Evolutionary conservation across 2,113 vertebrate species (phyloP), one percentile per base, ranked within the genome.

Genomic region (Oxyura jamaicensis): DNA sequence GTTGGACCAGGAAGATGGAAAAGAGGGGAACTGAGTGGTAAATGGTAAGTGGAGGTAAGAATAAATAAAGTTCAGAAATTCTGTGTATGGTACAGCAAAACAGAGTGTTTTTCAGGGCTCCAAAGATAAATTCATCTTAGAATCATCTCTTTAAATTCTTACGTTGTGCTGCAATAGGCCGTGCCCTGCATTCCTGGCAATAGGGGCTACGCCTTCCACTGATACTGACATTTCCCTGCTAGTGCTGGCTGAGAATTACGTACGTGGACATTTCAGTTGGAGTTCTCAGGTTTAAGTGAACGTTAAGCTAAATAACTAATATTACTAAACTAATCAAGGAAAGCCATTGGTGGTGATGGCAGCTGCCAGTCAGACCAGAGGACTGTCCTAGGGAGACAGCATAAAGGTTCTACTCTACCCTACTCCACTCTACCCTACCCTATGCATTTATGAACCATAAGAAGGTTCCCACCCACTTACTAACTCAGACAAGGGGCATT

Each of bases 21-120:
- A 2, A 0, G 15, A 62, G 28, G 19, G 26, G 21, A 67, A 50
- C 0, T 0, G n/a, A 79, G 16, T 0, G 1, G n/a, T 56, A 67
- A 91, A 56, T 7, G 33, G 26, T 60, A 29, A 16, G 19, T 63
- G 35, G 21, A 29, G 5, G 3, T 44, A 92, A 75, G 36, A 63
- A 31, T 12, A 53, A n/a, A 35, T 81, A 59, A 55, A 17, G 11
- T 78, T 19, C 13, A 21, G 35, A 77, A 90, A 65, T 65, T 65
- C 53, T 84, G 7, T 56, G 56, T 46, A 59, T 26, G 36, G 23
- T 77, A 44, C 31, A 62, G 35, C 12, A 42, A 91, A 94, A 13
- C 23, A 53, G 44, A 20, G 2, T 21, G 26, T 3, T 66, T 83
- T 88, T 89, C 50, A 42, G 14, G 52, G 22, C 42, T 79, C 26